These are phyloP conservation scores for Lithobius niger DNA, from an alignment of 1,140 invertebrate genomes.

Conservation along the genomic window DNA sequence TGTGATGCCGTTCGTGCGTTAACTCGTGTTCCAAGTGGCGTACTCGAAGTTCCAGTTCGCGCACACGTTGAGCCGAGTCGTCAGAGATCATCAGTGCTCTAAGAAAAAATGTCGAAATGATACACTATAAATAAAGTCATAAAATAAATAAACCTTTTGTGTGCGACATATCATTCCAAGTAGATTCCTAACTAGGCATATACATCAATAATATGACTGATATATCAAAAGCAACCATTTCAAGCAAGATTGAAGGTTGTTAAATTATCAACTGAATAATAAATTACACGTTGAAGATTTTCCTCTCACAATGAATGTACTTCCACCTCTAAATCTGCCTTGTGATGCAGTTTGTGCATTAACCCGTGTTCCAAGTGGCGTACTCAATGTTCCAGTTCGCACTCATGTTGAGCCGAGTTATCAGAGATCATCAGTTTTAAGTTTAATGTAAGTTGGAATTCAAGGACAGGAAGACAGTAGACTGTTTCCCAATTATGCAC, in stretches of 20 bases:
- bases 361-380: conserved; percentile 48
- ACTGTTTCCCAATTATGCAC: too few species aligned
- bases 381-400: conserved; percentile 44
- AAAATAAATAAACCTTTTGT: conserved; percentile 2
- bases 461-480: too few species aligned
- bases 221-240: too few species aligned
- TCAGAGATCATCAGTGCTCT: background rate
- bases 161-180: too few species aligned
- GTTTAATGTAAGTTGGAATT: too few species aligned
- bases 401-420: conserved; percentile 16
- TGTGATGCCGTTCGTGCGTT: conserved; percentile 43
- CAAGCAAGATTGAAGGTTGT: too few species aligned
- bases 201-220: too few species aligned
- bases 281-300: too few species aligned
- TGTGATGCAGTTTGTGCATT: conserved; percentile 43
- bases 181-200: too few species aligned
- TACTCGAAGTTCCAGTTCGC: conserved; percentile 44
- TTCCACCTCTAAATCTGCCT: conserved; percentile 49
- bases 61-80: conserved; percentile 16
- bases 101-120: conserved; percentile 5
- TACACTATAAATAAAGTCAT: conserved; percentile 2
- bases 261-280: too few species aligned
- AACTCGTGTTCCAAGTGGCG: conserved; percentile 48
- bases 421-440: too few species aligned
- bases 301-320: conserved; percentile 61